Percentiles rank a stretch among this genome's conserved stretches.
These are phyloP conservation scores for Drosophila serrata DNA, from an alignment of 1,140 invertebrate genomes.

Conservation along the genomic window DNA sequence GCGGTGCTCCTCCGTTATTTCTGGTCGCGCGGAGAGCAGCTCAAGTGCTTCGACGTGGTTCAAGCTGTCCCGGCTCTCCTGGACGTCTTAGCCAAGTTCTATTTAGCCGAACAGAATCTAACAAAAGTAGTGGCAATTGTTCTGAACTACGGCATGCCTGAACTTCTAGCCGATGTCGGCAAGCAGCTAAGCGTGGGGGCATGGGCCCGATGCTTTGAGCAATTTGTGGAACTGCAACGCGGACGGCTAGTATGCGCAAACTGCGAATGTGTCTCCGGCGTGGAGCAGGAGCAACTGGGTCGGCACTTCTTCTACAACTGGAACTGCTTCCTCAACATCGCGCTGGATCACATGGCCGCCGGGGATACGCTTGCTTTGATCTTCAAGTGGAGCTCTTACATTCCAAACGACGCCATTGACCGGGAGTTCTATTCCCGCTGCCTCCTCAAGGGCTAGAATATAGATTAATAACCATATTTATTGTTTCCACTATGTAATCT, in stretches of 20 bases:
- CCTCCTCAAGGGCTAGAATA: conserved; percentile 69
- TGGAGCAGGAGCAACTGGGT: conserved; percentile 73
- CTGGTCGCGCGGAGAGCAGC: conserved; percentile 82
- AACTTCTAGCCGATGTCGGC: conserved; percentile 72
- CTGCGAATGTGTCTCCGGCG: conserved; percentile 70
- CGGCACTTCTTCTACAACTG: conserved; percentile 82
- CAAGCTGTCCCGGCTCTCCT: conserved; percentile 73
- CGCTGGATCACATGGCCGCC: conserved; percentile 71
- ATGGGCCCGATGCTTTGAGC: conserved; percentile 80
- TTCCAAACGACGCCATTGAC: conserved; percentile 83
- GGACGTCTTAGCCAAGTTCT: conserved; percentile 80
- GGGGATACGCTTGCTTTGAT: conserved; percentile 73
- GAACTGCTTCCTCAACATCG: conserved; percentile 82
- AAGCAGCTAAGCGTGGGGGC: conserved; percentile 59
- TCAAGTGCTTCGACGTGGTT: conserved; percentile 82
- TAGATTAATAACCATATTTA: conserved; percentile 54
- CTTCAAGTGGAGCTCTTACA: conserved; percentile 81
- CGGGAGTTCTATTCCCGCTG: conserved; percentile 81
- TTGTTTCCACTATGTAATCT: conserved; percentile 59
- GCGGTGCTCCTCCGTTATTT: conserved; percentile 76
- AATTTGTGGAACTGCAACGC: conserved; percentile 77
- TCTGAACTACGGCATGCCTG: conserved; percentile 74
- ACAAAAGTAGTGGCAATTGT: conserved; percentile 80
- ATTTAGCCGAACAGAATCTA: conserved; percentile 76
- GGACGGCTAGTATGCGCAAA: conserved; percentile 75